phyloP scores from a whole-genome alignment of 2,113 vertebrate genomes.

The Tympanuchus pallidicinctus region DNA sequence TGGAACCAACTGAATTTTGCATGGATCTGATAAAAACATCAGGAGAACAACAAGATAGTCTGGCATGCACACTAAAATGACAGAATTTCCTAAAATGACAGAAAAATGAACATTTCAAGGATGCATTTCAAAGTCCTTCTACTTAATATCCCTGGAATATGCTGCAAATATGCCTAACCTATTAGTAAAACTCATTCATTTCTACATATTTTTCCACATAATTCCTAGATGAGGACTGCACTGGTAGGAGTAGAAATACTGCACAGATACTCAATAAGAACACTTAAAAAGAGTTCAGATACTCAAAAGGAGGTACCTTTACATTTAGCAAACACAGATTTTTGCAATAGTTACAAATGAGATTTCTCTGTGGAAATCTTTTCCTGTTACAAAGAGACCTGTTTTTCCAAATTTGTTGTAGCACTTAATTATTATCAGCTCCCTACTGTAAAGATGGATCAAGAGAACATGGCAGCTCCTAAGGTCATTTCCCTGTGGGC shows the following conservation, averaged over 20 bases:
- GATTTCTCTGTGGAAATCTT: background rate
- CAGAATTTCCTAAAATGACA: constrained; percentile 13
- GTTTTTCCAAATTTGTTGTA: background rate
- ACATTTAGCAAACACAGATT: background rate
- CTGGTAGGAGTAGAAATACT: background rate
- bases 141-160: constrained; percentile 2
- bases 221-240: background rate
- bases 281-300: too few relatives aligned
- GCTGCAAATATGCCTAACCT: background rate
- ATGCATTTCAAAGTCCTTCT: constrained; percentile 14
- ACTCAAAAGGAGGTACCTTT: background rate
- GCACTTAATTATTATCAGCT: background rate
- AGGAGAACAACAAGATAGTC: constrained; percentile 53
- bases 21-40: constrained; percentile 67
- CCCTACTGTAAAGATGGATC: background rate
- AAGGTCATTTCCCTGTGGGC: background rate
- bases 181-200: background rate
- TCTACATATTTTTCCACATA: background rate
- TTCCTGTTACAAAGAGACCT: background rate
- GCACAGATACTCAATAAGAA: background rate
- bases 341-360: background rate
- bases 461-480: background rate
- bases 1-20: constrained; percentile 46
- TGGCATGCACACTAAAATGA: background rate
- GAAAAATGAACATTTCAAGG: constrained; percentile 32